Conservation (phyloP, 2,113 vertebrate species). For the Forbesichthys agassizii region DNA sequence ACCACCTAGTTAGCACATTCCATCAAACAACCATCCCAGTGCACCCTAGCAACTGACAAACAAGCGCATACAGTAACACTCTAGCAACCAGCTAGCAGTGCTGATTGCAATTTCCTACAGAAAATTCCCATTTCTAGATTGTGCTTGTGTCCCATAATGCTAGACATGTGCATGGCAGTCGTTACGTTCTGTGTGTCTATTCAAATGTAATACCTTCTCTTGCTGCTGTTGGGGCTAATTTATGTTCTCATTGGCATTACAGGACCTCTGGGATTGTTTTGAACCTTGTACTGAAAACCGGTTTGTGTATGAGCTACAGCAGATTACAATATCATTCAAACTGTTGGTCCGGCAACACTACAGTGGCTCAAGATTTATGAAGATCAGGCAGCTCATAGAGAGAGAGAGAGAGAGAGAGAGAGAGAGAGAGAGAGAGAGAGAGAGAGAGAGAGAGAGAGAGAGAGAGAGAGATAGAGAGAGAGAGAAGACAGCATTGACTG, state of each 20-base stretch:
- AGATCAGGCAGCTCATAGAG: constrained; percentile 57
- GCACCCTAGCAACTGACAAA: too few relatives aligned
- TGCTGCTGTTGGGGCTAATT: constrained; percentile 32
- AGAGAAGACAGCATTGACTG: constrained; percentile 59
- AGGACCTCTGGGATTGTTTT: constrained; percentile 33
- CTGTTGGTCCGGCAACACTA: constrained; percentile 42
- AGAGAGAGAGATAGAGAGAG: constrained; percentile 22
- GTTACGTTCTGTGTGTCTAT: constrained; percentile 6
- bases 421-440: constrained; percentile 24
- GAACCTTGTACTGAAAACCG: constrained; percentile 41
- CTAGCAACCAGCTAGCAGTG: too few relatives aligned
- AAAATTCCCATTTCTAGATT: neutral
- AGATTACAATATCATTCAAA: constrained; percentile 50
- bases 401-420: constrained; percentile 38
- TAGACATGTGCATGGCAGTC: neutral
- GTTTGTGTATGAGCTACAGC: constrained; percentile 45
- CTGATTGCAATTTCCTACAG: neutral
- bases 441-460: constrained; percentile 24
- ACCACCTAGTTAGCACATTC: too few relatives aligned
- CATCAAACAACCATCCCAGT: too few relatives aligned
- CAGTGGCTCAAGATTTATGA: constrained; percentile 59
- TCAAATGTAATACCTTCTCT: constrained; percentile 18
- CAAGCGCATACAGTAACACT: too few relatives aligned
- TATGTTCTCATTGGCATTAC: constrained; percentile 49
- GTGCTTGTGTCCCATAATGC: neutral